phyloP scores from a whole-genome alignment of 2,797 vertebrate genomes.

The Protonibea diacanthus region DNA sequence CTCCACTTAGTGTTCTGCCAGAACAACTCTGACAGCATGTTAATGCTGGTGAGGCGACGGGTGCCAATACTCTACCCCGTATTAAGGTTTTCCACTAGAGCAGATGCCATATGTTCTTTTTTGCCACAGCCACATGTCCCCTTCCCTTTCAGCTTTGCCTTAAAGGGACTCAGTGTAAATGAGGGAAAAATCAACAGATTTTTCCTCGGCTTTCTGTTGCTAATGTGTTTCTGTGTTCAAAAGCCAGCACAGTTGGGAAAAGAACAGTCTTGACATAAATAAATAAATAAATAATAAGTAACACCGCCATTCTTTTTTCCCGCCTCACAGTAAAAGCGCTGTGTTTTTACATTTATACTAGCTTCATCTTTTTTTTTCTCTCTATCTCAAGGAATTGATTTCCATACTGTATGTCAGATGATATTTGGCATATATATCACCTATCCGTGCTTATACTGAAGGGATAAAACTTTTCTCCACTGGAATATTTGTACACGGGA shows the following conservation, averaged over 20 bases:
- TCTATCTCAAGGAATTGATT: conserved; percentile 24
- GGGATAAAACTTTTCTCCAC: conserved; percentile 17
- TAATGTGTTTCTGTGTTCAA: conserved; percentile 65
- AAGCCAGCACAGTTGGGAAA: conserved; percentile 57
- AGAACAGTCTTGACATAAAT: conserved; percentile 48
- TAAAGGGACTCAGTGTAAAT: conserved; percentile 61
- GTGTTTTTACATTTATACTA: conserved; percentile 26
- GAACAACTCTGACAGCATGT: conserved; percentile 76
- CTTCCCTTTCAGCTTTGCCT: conserved; percentile 56
- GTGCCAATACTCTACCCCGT: conserved; percentile 68
- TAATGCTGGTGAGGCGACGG: conserved; percentile 64
- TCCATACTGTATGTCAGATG: conserved; percentile 40
- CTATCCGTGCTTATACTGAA: conserved; percentile 14
- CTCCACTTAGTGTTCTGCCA: conserved; percentile 73
- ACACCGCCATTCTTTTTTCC: conserved; percentile 7
- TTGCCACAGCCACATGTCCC: conserved; percentile 69
- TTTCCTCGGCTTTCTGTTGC: conserved; percentile 41
- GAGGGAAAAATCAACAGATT: conserved; percentile 61
- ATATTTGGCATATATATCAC: conserved; percentile 34
- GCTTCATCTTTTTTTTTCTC: background rate
- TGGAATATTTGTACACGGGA: conserved; percentile 20
- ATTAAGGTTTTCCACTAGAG: conserved; percentile 75
- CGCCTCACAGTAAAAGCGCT: conserved; percentile 22
- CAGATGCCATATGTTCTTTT: conserved; percentile 76
- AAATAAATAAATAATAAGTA: conserved; percentile 2